These are phyloP conservation scores for Procambarus clarkii DNA, from an alignment of 1,140 invertebrate species.

Conservation along the genomic window DNA sequence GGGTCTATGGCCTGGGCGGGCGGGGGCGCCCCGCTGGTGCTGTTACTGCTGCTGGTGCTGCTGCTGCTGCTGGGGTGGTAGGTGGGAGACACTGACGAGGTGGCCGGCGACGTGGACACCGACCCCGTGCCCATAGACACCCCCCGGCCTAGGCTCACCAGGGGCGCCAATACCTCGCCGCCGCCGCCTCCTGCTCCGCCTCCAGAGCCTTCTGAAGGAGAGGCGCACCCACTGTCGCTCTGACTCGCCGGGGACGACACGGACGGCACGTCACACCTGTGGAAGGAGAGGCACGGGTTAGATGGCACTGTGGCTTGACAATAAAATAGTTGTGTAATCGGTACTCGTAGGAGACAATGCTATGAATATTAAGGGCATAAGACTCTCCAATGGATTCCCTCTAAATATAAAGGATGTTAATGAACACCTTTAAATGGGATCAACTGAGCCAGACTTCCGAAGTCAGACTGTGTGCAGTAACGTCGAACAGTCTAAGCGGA, in stretches of 20 bases:
- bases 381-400: too few species aligned
- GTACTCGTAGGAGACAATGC: too few species aligned
- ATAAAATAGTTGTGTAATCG: too few species aligned
- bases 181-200: slow-evolving; percentile 45
- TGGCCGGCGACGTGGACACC: slow-evolving; percentile 37
- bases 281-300: neutral
- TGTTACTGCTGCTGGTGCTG: slow-evolving; percentile 27
- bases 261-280: slow-evolving; percentile 48
- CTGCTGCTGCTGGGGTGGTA: slow-evolving; percentile 46
- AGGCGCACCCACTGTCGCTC: slow-evolving; percentile 61
- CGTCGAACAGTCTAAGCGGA: too few species aligned
- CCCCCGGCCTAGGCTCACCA: slow-evolving; percentile 40
- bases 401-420: too few species aligned
- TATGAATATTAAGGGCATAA: too few species aligned
- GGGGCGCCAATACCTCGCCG: slow-evolving; percentile 35
- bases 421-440: too few species aligned
- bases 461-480: too few species aligned
- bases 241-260: slow-evolving; percentile 61
- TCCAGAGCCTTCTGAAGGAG: slow-evolving; percentile 48
- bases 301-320: neutral
- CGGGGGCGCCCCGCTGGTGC: neutral
- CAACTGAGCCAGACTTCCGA: too few species aligned
- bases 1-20: slow-evolving; percentile 19
- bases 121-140: slow-evolving; percentile 45
- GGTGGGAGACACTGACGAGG: slow-evolving; percentile 38